Evolutionary conservation across 2,797 vertebrate species (phyloP), one percentile per base, ranked within the genome.

Genomic region (Alauda arvensis): DNA sequence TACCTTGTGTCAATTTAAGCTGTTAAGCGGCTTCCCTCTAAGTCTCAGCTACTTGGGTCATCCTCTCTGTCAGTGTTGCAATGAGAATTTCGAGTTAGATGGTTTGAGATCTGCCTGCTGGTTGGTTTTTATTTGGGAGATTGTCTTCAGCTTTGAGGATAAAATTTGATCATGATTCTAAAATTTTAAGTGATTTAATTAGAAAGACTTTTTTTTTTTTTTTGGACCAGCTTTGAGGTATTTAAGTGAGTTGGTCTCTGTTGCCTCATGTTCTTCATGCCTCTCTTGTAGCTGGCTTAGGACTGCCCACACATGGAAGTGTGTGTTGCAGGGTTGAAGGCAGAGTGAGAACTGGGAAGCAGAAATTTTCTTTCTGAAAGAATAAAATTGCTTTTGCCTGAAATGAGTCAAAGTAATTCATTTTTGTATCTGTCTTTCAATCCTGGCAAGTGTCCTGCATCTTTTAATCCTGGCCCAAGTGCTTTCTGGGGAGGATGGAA

Each of bases 271-370:
- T 67, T 74, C 34, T 18, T 72, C 0, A 0, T 48, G 16, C 28
- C 8, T 57, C 7, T 76, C 24, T 37, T 40, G 8, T 57, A 53
- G 18, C 12, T 15, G n/a, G 8, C 6, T 86, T 37, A 31, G 23
- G 57, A 31, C 45, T 45, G 5, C 8, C 15, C 29, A 23, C 1
- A 0, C 2, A 1, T 34, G 1, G 71, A 23, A 75, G 29, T 31
- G 59, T 59, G 18, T 9, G 2, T 43, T 1, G 6, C 11, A 65
- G 52, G 39, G n/a, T 5, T 71, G 43, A 57, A 65, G 48, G 23
- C 40, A 31, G 33, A 16, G 14, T 53, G 33, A 45, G 37, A 40
- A 70, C 29, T 12, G 40, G 42, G 31, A 33, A 66, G 33, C 46
- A 60, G 45, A 52, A 18, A 18, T 57, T 75, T 77, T 23, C 26